Conservation (phyloP, 2,797 vertebrate genomes). For the Ctenochaetus hawaiiensis region DNA sequence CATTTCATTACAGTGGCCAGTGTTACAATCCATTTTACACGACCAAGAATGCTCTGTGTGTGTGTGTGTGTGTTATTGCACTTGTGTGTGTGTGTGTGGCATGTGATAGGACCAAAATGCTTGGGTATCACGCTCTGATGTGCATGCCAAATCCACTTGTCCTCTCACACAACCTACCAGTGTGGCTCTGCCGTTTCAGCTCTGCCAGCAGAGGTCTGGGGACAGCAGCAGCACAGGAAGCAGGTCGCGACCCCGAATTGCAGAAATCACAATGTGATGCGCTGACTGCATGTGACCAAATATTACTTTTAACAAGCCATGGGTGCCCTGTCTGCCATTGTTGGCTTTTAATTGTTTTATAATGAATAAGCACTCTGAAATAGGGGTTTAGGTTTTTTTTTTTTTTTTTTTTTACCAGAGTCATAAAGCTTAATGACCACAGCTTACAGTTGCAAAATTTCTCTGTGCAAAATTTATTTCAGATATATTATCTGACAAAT, state of each 20-base stretch:
- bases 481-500: too few relatives aligned
- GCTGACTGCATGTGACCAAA: conserved; percentile 53
- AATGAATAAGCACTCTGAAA: background rate
- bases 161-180: conserved; percentile 80
- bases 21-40: conserved; percentile 81
- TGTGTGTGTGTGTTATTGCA: conserved; percentile 37
- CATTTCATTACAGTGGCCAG: conserved; percentile 81
- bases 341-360: conserved; percentile 19
- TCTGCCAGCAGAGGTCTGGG: conserved; percentile 67
- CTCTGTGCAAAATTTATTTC: too few relatives aligned
- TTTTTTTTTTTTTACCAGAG: background rate
- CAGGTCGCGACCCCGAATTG: conserved; percentile 68
- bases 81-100: conserved; percentile 71
- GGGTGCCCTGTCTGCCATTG: conserved; percentile 17
- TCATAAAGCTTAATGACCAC: background rate
- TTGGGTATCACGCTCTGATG: conserved; percentile 84
- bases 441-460: background rate
- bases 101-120: conserved; percentile 82
- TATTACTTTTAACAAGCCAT: conserved; percentile 54
- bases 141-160: conserved; percentile 85
- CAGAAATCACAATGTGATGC: conserved; percentile 55
- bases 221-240: conserved; percentile 59
- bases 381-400: conserved; percentile 4
- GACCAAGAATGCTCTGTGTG: conserved; percentile 69
- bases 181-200: conserved; percentile 70